Evolutionary conservation across 2,888 invertebrate species (phyloP).

Genomic region (Marronus borbonicus): DNA sequence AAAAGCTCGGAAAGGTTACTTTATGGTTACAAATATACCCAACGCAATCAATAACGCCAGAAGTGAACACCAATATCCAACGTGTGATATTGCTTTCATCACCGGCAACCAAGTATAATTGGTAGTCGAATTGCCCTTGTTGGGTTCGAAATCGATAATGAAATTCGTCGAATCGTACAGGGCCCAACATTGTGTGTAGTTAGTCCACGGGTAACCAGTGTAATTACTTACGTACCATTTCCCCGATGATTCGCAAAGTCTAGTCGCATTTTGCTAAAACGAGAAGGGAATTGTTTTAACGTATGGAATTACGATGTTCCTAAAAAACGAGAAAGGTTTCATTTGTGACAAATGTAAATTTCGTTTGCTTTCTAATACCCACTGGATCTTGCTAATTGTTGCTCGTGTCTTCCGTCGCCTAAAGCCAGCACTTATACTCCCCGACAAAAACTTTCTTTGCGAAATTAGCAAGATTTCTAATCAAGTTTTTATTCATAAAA

Average conservation of each 20-base stretch:
- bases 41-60: constrained; percentile 71
- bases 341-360: no score
- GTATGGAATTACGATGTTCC: no score
- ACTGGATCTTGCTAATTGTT: no score
- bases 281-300: neutral
- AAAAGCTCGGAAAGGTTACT: constrained; percentile 65
- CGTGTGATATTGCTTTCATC: constrained; percentile 71
- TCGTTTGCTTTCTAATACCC: no score
- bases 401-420: no score
- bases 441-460: no score
- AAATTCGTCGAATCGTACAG: constrained; percentile 62
- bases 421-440: no score
- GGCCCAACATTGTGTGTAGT: constrained; percentile 70
- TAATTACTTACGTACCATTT: constrained; percentile 70
- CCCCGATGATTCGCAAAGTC: constrained; percentile 70
- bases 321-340: no score
- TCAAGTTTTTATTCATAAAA: no score
- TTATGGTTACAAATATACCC: constrained; percentile 72
- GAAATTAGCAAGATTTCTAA: no score
- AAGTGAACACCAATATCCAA: constrained; percentile 74
- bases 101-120: constrained; percentile 72
- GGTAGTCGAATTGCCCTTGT: constrained; percentile 59
- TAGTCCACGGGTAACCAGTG: constrained; percentile 69
- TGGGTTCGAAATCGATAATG: constrained; percentile 60
- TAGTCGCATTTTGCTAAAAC: constrained; percentile 69